Conservation (phyloP, 1,140 invertebrate species). For the Drosophila parabipectinata region DNA sequence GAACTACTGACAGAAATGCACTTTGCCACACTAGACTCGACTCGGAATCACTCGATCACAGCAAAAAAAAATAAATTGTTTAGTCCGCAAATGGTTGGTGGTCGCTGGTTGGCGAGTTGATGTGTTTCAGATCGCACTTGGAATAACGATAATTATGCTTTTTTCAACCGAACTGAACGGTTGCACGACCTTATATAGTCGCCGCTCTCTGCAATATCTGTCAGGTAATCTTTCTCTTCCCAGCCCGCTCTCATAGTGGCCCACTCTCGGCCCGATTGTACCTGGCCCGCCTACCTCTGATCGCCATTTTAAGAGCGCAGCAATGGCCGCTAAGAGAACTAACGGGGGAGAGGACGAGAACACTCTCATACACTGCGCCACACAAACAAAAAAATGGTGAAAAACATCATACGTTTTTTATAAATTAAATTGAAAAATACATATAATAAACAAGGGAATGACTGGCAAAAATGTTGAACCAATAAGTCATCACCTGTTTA, state of each 20-base stretch:
- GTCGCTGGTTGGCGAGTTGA: conserved; percentile 9
- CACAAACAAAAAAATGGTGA: background rate
- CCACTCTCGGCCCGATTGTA: too few species aligned
- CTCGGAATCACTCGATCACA: conserved; percentile 6
- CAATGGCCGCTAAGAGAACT: conserved; percentile 31
- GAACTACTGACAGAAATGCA: conserved; percentile 14
- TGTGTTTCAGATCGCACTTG: background rate
- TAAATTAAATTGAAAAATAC: conserved; percentile 4
- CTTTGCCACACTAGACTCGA: conserved; percentile 20
- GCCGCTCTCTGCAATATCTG: background rate
- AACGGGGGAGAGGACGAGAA: conserved; percentile 25
- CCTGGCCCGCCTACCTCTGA: conserved; percentile 6
- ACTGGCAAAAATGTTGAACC: conserved; percentile 1
- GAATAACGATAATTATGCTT: conserved; percentile 5
- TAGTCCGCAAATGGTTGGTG: conserved; percentile 9
- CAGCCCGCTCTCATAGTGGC: background rate
- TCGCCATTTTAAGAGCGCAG: conserved; percentile 61
- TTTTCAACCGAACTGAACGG: conserved; percentile 40
- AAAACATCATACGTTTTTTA: background rate
- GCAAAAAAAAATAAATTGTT: conserved; percentile 16
- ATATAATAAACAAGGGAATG: conserved; percentile 7
- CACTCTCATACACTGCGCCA: conserved; percentile 17
- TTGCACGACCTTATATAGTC: conserved; percentile 58
- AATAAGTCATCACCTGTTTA: conserved; percentile 13
- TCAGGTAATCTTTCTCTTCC: background rate